Percentiles rank a stretch among this genome's conserved stretches.
phyloP scores from a whole-genome alignment of 2,797 vertebrate species.

The Enteromius viviparus region DNA sequence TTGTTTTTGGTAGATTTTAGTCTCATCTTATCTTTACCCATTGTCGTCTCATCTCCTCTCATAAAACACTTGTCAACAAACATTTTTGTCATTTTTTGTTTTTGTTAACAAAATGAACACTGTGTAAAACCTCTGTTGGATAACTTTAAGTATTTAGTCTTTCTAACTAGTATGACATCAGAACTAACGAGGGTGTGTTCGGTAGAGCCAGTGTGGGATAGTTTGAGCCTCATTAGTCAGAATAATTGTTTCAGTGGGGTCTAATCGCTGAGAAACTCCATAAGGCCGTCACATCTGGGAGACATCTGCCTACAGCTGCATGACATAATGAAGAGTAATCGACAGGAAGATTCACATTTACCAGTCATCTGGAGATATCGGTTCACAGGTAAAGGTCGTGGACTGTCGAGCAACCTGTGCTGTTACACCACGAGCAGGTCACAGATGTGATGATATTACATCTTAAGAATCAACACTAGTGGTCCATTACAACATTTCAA shows the following conservation, averaged over 20 bases:
- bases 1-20: too few species aligned
- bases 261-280: constrained; percentile 40
- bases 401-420: background rate
- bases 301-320: constrained; percentile 44
- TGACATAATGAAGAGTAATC: constrained; percentile 54
- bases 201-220: constrained; percentile 22
- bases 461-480: background rate
- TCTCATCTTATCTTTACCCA: too few species aligned
- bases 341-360: constrained; percentile 19
- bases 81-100: too few species aligned
- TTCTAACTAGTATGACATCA: background rate
- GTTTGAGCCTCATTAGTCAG: constrained; percentile 63
- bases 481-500: background rate
- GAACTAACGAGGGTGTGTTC: background rate
- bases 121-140: too few species aligned
- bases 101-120: too few species aligned
- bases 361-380: constrained; percentile 14
- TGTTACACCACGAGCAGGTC: background rate
- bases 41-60: too few species aligned
- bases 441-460: background rate
- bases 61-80: too few species aligned
- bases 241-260: constrained; percentile 63
- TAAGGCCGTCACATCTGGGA: constrained; percentile 49
- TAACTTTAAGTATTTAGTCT: too few species aligned
- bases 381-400: constrained; percentile 21